Evolutionary conservation across 2,888 invertebrate genomes (phyloP).

Genomic region (Petrolisthes cinctipes): DNA sequence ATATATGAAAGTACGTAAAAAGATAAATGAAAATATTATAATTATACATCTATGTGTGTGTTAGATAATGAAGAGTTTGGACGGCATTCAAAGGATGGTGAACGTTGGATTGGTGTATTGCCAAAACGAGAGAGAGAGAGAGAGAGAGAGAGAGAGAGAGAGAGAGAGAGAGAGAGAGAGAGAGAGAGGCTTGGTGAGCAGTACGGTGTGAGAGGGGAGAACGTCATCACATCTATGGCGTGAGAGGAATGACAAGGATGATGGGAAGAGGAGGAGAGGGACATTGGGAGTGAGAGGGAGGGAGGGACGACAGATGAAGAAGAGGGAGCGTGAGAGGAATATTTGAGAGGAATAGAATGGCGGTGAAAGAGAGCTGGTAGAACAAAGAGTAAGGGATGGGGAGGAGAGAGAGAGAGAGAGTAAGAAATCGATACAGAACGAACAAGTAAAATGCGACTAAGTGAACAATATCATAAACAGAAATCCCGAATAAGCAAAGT

Average conservation of each 20-base stretch:
- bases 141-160: conserved; percentile 9
- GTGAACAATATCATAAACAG: no score
- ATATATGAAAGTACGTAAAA: neutral
- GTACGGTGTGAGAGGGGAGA: neutral
- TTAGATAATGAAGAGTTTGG: no score
- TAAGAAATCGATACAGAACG: no score
- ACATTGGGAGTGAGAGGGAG: neutral
- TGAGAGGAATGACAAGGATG: neutral
- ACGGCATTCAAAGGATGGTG: no score
- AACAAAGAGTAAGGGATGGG: neutral
- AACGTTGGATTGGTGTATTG: no score
- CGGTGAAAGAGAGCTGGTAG: neutral
- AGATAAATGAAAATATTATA: no score
- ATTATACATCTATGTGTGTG: no score
- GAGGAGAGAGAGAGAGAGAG: neutral
- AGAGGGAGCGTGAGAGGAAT: neutral
- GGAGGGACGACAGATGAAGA: neutral
- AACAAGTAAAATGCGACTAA: no score
- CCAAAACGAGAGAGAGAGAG: conserved; percentile 11
- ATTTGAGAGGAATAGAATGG: neutral
- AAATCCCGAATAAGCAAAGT: no score
- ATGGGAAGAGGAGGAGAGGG: neutral
- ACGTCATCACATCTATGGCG: neutral
- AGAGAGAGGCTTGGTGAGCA: neutral
- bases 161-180: conserved; percentile 1